Conservation (phyloP, 2,113 vertebrate species). For the Onychostruthus taczanowskii region DNA sequence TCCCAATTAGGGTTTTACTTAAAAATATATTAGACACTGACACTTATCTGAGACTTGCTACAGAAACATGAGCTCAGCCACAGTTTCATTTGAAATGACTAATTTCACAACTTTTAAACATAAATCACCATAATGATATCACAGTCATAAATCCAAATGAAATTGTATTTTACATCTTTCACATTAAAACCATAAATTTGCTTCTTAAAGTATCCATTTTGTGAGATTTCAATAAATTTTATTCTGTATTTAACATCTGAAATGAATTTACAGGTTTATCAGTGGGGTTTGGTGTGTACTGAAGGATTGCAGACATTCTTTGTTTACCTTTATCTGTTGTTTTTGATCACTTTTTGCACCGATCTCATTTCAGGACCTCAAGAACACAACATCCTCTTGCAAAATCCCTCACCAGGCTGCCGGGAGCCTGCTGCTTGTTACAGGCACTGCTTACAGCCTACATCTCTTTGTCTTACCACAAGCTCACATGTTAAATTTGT, state of each 20-base stretch:
- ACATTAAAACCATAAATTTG: background rate
- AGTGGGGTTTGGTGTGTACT: background rate
- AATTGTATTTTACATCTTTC: background rate
- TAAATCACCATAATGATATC: background rate
- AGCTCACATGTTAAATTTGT: background rate
- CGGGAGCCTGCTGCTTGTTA: background rate
- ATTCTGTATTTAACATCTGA: background rate
- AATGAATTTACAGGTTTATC: background rate
- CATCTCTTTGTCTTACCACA: background rate
- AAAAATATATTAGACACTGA: background rate
- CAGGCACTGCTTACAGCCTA: background rate
- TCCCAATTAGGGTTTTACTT: conserved; percentile 10
- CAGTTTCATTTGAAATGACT: background rate
- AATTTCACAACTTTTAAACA: background rate
- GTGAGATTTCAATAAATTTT: background rate
- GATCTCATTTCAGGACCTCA: background rate
- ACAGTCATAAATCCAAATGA: background rate
- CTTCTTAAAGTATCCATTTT: background rate
- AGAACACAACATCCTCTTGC: background rate
- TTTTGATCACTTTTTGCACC: background rate
- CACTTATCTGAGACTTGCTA: background rate
- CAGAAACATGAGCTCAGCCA: background rate
- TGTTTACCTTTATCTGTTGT: background rate
- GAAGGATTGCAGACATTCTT: background rate
- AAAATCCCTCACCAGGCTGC: background rate